Conservation (phyloP, 2,113 vertebrate species). For the Phalacrocorax brasilianus region DNA sequence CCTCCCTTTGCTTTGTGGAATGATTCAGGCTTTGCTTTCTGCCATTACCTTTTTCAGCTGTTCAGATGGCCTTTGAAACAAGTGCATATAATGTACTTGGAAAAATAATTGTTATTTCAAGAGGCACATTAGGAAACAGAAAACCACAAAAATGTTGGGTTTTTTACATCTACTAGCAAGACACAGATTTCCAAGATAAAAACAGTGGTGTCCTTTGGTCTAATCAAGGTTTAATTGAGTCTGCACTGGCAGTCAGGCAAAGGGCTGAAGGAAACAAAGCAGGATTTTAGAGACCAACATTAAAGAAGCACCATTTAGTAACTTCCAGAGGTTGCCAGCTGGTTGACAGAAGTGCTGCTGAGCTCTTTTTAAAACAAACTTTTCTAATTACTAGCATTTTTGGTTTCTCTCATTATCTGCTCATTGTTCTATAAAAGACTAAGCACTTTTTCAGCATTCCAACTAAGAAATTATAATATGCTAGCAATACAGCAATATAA, state of each 20-base stretch:
- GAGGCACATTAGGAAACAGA: not conserved
- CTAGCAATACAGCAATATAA: not conserved
- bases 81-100: not conserved
- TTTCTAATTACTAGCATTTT: slow-evolving; percentile 10
- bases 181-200: not conserved
- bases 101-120: not conserved
- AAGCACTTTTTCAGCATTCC: not conserved
- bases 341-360: not conserved
- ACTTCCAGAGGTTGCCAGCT: slow-evolving; percentile 46
- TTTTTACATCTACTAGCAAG: not conserved
- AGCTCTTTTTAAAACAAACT: not conserved
- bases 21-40: not conserved
- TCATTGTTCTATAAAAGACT: not conserved
- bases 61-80: not conserved
- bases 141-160: not conserved
- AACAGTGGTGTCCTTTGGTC: not conserved
- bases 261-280: not conserved
- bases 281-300: not conserved
- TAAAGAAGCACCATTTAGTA: not conserved
- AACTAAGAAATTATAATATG: not conserved
- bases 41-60: not conserved
- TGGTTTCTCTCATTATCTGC: slow-evolving; percentile 21
- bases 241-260: not conserved
- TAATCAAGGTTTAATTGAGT: slow-evolving; percentile 29
- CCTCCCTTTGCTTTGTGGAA: not conserved